Percentiles rank a stretch among this genome's conserved stretches.
These are phyloP conservation scores for Steinernema scapterisci DNA, from an alignment of 2,888 invertebrate species.

Conservation along the genomic window DNA sequence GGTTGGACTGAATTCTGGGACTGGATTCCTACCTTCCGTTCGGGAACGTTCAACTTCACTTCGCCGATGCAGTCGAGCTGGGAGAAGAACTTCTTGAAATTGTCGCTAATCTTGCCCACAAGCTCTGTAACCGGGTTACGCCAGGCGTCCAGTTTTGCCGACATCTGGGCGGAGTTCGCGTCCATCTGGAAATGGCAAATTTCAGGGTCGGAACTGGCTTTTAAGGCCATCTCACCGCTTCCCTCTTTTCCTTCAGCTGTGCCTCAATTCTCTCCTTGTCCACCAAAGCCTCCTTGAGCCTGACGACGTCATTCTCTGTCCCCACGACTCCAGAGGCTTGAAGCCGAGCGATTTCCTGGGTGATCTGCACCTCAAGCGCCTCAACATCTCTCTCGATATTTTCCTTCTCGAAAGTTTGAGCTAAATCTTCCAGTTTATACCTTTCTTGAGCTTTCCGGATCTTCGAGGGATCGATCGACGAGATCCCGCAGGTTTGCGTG, in stretches of 20 bases:
- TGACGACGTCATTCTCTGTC: constrained; percentile 46
- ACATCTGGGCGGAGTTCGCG: constrained; percentile 34
- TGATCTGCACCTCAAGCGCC: constrained; percentile 38
- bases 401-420: constrained; percentile 35
- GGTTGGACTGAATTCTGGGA: no score
- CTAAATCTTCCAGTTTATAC: constrained; percentile 40
- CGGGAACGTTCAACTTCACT: constrained; percentile 61
- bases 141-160: constrained; percentile 65
- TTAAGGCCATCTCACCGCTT: no score
- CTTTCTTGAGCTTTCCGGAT: constrained; percentile 38
- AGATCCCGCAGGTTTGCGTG: constrained; percentile 22
- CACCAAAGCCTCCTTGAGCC: constrained; percentile 37
- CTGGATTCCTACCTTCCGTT: constrained; percentile 50
- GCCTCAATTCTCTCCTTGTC: constrained; percentile 30
- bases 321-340: neutral
- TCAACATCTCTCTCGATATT: constrained; percentile 45
- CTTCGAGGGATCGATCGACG: constrained; percentile 18
- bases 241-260: neutral
- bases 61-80: constrained; percentile 70
- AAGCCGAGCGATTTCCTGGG: constrained; percentile 37
- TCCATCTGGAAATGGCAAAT: no score
- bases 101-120: constrained; percentile 68
- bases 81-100: constrained; percentile 69
- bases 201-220: no score
- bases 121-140: constrained; percentile 67